A percentile compares a stretch with the other conserved stretches of the same genome.
phyloP scores from a whole-genome alignment of 2,113 vertebrate genomes.

The Engystomops pustulosus region DNA sequence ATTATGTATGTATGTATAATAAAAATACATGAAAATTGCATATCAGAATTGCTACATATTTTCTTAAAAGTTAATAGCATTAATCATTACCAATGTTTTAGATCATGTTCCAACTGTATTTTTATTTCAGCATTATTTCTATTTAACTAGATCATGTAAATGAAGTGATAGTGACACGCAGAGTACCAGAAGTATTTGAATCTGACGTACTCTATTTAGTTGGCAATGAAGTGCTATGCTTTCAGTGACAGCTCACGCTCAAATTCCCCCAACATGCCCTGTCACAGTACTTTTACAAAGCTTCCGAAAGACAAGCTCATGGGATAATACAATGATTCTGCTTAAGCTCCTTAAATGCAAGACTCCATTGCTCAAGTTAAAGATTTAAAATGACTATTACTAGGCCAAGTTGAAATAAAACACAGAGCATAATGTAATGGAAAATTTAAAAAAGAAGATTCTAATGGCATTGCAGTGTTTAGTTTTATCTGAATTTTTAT shows the following conservation, averaged over 20 bases:
- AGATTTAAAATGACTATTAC: conserved; percentile 3
- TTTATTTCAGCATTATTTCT: conserved; percentile 40
- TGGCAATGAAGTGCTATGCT: conserved; percentile 44
- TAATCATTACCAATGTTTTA: conserved; percentile 36
- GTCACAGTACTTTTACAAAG: conserved; percentile 39
- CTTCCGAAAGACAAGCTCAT: conserved; percentile 37
- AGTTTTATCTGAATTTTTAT: too few relatives aligned
- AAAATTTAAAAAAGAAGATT: too few relatives aligned
- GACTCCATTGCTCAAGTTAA: neutral
- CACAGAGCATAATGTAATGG: neutral
- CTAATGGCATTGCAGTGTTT: neutral
- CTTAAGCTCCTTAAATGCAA: conserved; percentile 31
- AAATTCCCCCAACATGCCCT: conserved; percentile 52
- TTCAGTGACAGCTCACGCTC: conserved; percentile 51
- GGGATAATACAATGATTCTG: conserved; percentile 46
- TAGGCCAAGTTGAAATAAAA: neutral
- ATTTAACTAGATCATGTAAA: conserved; percentile 46
- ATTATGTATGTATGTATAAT: neutral
- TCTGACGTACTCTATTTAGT: conserved; percentile 46
- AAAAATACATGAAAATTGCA: neutral
- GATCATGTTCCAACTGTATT: conserved; percentile 2
- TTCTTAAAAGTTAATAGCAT: conserved; percentile 17
- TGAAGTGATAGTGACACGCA: conserved; percentile 49
- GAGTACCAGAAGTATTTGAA: conserved; percentile 46
- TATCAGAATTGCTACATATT: neutral